Evolutionary conservation across 2,113 vertebrate genomes (phyloP).

Genomic region (Rhynchomys soricoides): DNA sequence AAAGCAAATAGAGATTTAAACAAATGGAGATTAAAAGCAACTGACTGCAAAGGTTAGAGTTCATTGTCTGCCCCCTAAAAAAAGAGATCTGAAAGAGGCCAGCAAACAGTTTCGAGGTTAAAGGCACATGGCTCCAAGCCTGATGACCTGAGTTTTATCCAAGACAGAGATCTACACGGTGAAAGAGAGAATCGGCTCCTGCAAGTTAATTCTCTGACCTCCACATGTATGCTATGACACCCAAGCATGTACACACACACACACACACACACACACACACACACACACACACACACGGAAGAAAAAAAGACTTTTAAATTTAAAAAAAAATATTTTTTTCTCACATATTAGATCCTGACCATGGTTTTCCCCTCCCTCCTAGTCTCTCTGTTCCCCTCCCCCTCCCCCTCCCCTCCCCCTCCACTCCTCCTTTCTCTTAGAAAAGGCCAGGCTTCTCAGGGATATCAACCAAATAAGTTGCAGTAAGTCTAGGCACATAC

Average conservation of each 20-base stretch:
- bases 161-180: too few species aligned
- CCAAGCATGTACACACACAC: background rate
- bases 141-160: background rate
- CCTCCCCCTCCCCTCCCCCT: background rate
- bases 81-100: background rate
- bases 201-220: background rate
- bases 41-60: background rate
- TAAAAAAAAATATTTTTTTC: background rate
- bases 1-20: slow-evolving; percentile 36
- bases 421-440: background rate
- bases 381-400: background rate
- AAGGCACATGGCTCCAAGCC: background rate
- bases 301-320: too few species aligned
- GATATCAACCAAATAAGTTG: background rate
- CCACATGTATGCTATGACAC: background rate
- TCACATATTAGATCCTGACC: background rate
- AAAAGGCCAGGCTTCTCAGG: background rate
- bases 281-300: background rate
- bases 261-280: background rate
- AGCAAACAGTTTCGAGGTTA: too few species aligned
- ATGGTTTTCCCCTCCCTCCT: background rate
- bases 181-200: background rate
- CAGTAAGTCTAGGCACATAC: background rate
- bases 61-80: background rate
- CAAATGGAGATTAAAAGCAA: background rate